Conservation (phyloP, 2,888 invertebrate genomes). For the Cremastobaeus sp. region DNA sequence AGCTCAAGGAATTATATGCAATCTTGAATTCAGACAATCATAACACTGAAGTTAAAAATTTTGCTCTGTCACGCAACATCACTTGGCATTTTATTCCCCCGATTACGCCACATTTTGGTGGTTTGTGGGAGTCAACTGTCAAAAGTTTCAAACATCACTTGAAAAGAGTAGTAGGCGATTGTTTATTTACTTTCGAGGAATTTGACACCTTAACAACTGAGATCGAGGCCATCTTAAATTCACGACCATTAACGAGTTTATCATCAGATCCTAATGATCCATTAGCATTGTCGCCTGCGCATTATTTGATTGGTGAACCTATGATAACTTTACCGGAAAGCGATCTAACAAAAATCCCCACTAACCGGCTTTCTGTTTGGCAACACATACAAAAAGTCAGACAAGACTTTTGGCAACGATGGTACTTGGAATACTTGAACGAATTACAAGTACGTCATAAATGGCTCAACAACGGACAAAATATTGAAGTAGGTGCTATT, state of each 20-base stretch:
- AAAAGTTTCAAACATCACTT: conserved; percentile 1
- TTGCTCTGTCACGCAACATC: not conserved
- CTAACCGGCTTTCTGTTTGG: not conserved
- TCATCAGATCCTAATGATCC: not conserved
- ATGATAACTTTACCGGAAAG: not conserved
- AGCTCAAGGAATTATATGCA: not conserved
- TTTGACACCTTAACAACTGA: too few relatives aligned
- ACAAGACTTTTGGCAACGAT: not conserved
- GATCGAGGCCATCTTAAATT: not conserved
- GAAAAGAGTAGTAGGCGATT: not conserved
- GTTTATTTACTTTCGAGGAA: not conserved
- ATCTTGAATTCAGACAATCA: not conserved
- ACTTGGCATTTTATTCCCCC: conserved; percentile 5
- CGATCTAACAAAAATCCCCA: not conserved
- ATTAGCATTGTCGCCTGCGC: not conserved
- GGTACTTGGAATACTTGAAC: not conserved
- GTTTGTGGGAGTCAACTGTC: not conserved
- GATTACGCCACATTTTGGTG: conserved; percentile 10
- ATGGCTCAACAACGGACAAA: too few relatives aligned
- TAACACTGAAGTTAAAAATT: not conserved
- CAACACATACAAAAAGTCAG: not conserved
- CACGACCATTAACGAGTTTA: not conserved
- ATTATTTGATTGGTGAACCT: not conserved
- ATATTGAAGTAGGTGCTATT: too few relatives aligned
- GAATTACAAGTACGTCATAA: not conserved